Evolutionary conservation across 2,113 vertebrate genomes (phyloP).

Genomic region (Mandrillus leucophaeus): DNA sequence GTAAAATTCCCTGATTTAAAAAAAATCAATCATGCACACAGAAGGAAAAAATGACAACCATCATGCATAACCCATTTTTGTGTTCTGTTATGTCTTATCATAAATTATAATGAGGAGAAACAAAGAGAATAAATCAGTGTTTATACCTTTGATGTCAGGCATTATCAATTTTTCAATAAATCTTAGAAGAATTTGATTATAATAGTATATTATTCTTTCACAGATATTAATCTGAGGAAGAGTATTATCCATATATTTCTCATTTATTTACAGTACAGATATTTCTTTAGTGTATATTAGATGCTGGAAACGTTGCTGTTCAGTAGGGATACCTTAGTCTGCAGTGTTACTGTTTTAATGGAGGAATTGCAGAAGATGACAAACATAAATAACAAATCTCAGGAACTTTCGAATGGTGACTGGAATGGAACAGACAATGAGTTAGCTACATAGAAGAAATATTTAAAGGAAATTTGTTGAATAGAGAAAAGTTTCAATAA

Average conservation of each 20-base stretch:
- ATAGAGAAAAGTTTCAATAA: neutral
- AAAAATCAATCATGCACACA: neutral
- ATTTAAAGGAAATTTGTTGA: neutral
- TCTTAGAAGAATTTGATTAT: neutral
- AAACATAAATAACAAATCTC: neutral
- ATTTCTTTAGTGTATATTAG: neutral
- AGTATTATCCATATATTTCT: neutral
- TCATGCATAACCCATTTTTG: neutral
- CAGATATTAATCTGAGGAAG: neutral
- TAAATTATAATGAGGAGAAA: neutral
- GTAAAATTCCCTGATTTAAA: neutral
- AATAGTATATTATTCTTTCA: neutral
- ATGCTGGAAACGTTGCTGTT: neutral
- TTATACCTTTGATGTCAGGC: neutral
- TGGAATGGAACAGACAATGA: neutral
- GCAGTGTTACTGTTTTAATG: neutral
- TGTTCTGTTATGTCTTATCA: neutral
- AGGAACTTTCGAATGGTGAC: neutral
- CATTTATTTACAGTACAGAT: neutral
- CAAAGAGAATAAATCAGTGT: constrained; percentile 21
- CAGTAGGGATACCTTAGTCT: neutral
- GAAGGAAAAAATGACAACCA: neutral
- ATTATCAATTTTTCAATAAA: constrained; percentile 39
- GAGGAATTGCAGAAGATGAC: neutral
- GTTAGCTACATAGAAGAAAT: neutral